Evolutionary conservation across 2,888 invertebrate species (phyloP).

Genomic region (Zelleria hepariella): DNA sequence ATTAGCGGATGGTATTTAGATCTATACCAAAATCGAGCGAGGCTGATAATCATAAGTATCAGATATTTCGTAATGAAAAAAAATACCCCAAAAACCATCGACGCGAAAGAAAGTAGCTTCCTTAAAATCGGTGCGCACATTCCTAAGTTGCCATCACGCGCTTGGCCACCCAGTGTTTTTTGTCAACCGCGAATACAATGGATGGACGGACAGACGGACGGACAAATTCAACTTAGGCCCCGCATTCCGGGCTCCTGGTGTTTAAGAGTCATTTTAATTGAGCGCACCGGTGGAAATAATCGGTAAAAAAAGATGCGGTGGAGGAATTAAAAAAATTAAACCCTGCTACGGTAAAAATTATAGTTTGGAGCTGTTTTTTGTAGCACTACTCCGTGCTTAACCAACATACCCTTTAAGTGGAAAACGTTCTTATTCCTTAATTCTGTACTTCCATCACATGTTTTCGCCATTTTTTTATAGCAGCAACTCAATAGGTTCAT

Average conservation of each 20-base stretch:
- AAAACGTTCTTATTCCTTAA: too few species aligned
- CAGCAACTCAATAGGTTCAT: too few species aligned
- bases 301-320: constrained; percentile 30
- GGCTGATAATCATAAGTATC: neutral
- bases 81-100: neutral
- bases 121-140: neutral
- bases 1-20: too few species aligned
- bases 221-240: constrained; percentile 53
- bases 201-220: constrained; percentile 11
- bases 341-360: neutral
- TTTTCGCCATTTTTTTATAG: too few species aligned
- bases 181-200: constrained; percentile 41
- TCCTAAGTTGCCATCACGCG: neutral
- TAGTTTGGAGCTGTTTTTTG: neutral
- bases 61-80: neutral
- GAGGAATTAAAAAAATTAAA: neutral
- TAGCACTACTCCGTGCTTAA: too few species aligned
- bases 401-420: too few species aligned
- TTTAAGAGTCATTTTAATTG: constrained; percentile 68
- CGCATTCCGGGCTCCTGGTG: constrained; percentile 53
- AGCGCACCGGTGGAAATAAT: constrained; percentile 43
- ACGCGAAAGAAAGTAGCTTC: neutral
- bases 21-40: too few species aligned
- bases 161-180: constrained; percentile 31
- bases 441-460: too few species aligned